Percentiles rank a stretch among this genome's conserved stretches.
phyloP scores from a whole-genome alignment of 1,140 invertebrate genomes.

The Tigriopus japonicus region DNA sequence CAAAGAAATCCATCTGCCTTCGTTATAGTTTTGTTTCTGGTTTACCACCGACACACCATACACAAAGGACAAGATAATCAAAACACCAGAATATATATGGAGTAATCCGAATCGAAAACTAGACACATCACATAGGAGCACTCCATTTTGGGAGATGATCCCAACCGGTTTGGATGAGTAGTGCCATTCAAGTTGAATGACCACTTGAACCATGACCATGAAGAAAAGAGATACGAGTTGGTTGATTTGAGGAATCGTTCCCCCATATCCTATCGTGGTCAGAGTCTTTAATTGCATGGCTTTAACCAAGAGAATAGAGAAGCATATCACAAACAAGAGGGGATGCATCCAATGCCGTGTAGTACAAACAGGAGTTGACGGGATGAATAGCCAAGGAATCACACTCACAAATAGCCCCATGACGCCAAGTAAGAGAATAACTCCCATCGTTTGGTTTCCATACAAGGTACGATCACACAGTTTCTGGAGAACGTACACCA shows the following conservation, averaged over 20 bases:
- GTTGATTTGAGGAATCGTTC: constrained; percentile 21
- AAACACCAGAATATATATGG: constrained; percentile 22
- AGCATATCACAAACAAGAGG: constrained; percentile 22
- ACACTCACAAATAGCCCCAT: background rate
- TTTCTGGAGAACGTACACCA: constrained; percentile 11
- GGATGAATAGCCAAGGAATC: constrained; percentile 10
- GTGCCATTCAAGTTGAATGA: constrained; percentile 25
- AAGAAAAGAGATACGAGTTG: constrained; percentile 26
- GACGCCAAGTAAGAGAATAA: constrained; percentile 2
- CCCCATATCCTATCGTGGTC: constrained; percentile 24
- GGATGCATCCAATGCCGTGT: constrained; percentile 20
- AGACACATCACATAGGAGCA: background rate
- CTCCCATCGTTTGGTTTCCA: constrained; percentile 13
- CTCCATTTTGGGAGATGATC: constrained; percentile 4
- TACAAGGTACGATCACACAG: constrained; percentile 8
- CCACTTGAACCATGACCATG: constrained; percentile 25
- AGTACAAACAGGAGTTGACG: background rate
- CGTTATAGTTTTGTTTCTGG: constrained; percentile 24
- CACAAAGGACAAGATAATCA: constrained; percentile 22
- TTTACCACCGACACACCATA: constrained; percentile 23
- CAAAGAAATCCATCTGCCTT: constrained; percentile 23
- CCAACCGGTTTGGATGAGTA: constrained; percentile 15
- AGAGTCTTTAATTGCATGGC: constrained; percentile 25
- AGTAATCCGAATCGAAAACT: constrained; percentile 21
- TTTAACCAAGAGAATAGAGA: constrained; percentile 25